Base-by-base conservation (phyloP, 2,113 vertebrate species). In the Sigmodon hispidus region DNA sequence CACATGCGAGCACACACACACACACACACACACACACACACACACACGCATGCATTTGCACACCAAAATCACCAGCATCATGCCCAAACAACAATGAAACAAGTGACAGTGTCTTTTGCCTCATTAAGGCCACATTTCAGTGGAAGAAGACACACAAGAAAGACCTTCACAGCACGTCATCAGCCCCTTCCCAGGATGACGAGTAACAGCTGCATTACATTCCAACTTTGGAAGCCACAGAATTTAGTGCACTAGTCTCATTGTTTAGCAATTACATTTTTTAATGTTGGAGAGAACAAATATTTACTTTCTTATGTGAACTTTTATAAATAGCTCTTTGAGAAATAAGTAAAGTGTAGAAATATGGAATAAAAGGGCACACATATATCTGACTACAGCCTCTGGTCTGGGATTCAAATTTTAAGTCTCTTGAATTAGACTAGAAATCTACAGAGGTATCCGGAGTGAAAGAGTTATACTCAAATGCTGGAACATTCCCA, bases 401-500 rank as follows among this genome's bases (percentile, higher is more conserved):
- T 34, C 80, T 3, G 22, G 9, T 70, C 75, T 48, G 80, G 85
- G 31, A 40, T 21, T 67, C 3, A 57, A 92, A 73, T 34, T 10
- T 34, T 19, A 95, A 87, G 29, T 36, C 45, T 55, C 45, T 75
- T 83, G 2, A 45, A 96, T 73, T 85, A 86, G 87, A 89, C 24
- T 43, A 43, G 36, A 89, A 92, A 69, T 65, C 40, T 87, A 8
- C 55, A 77, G 79, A 90, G 40, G 26, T 77, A 61, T 43, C 77
- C 45, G 52, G 19, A 72, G 17, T 88, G 17, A 12, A 50, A 26
- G 45, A 50, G 57, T n/a, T 29, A 10, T 72, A 24, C 69, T 92
- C 77, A 90, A 87, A 91, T 61, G 43, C 69, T 79, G 86, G n/a
- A 31, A 86, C 89, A 59, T 90, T 87, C 63, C 90, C 73, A 87